Evolutionary conservation across 2,113 vertebrate species (phyloP).

Genomic region (Gopherus evgoodei): DNA sequence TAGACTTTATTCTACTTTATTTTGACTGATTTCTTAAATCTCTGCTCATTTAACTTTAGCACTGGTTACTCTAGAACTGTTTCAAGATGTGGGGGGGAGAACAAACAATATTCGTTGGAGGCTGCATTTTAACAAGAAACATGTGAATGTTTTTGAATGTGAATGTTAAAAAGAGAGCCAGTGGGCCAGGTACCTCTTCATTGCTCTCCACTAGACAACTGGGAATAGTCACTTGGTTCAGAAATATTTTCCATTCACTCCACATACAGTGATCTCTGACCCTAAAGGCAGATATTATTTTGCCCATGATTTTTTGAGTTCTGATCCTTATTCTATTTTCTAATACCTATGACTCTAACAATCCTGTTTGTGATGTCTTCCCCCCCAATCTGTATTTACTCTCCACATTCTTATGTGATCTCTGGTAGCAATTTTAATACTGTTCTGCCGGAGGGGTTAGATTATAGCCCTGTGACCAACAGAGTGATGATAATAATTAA

Average conservation of each 20-base stretch:
- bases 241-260: neutral
- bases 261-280: neutral
- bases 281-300: neutral
- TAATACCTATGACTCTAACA: neutral
- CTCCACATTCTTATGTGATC: neutral
- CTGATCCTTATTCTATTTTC: neutral
- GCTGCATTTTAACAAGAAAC: neutral
- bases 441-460: neutral
- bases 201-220: conserved; percentile 18
- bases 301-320: neutral
- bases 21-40: conserved; percentile 21
- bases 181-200: neutral
- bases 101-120: neutral
- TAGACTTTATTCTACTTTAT: neutral
- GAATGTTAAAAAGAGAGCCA: neutral
- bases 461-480: neutral
- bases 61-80: neutral
- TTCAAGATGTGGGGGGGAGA: neutral
- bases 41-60: neutral
- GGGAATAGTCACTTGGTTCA: neutral
- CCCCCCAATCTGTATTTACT: conserved; percentile 16
- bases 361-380: neutral
- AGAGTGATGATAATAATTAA: neutral
- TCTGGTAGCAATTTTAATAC: conserved; percentile 12
- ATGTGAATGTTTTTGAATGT: fast-evolving